phyloP scores from a whole-genome alignment of 2,888 invertebrate species.

The Agrotis exclamationis region DNA sequence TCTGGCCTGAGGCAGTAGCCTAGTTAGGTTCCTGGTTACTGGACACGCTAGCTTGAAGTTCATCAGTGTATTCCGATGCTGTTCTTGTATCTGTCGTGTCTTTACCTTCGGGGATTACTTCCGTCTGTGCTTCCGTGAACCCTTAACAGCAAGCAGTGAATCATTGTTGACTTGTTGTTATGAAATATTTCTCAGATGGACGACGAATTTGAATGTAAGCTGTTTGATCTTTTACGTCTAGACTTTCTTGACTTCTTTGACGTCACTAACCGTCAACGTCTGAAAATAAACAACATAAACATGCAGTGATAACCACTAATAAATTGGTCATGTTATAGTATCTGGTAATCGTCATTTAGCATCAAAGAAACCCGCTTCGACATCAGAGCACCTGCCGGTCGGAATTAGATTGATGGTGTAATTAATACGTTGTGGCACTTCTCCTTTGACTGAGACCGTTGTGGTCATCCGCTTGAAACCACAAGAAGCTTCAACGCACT shows the following conservation, averaged over 20 bases:
- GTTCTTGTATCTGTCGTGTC: conserved; percentile 12
- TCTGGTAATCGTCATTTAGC: conserved; percentile 46
- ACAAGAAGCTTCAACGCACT: conserved; percentile 38
- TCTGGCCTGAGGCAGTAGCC: conserved; percentile 45
- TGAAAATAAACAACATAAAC: conserved; percentile 16
- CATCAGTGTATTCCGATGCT: conserved; percentile 27
- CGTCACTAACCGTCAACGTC: too few relatives aligned
- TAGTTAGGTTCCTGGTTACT: conserved; percentile 47
- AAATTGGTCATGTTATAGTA: conserved; percentile 17
- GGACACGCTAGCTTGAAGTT: conserved; percentile 27
- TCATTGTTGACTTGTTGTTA: neutral
- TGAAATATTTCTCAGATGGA: neutral
- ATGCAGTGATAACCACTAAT: conserved; percentile 13
- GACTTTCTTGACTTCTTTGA: neutral
- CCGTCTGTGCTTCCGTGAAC: too few relatives aligned
- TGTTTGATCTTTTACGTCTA: neutral
- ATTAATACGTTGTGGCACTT: conserved; percentile 51
- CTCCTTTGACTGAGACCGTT: conserved; percentile 50
- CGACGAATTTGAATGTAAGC: neutral
- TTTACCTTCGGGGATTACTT: conserved; percentile 3
- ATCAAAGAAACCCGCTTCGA: conserved; percentile 50
- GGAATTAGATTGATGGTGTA: conserved; percentile 54
- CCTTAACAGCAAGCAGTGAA: neutral
- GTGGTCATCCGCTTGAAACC: conserved; percentile 52
- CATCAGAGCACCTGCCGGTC: conserved; percentile 22